Evolutionary conservation across 2,888 invertebrate species (phyloP).

Genomic region (Ectemnius cavifrons): DNA sequence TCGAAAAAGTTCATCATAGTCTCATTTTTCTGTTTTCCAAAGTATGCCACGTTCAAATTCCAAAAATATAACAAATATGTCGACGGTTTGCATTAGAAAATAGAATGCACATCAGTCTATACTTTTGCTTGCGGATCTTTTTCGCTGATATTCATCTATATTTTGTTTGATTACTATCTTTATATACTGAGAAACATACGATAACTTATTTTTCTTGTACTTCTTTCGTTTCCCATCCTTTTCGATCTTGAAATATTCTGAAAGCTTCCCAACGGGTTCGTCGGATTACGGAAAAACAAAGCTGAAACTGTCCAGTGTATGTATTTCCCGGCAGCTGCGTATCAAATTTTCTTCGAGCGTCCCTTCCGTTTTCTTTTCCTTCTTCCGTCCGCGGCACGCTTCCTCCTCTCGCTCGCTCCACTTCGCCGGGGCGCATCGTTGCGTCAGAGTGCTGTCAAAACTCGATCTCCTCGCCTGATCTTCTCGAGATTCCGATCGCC

Average conservation of each 20-base stretch:
- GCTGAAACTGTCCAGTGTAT: conserved; percentile 37
- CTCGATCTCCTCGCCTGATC: conserved; percentile 56
- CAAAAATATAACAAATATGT: too few species aligned
- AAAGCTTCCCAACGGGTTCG: conserved; percentile 30
- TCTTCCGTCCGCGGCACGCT: conserved; percentile 12
- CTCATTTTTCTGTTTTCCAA: too few species aligned
- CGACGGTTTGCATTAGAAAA: too few species aligned
- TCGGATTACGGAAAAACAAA: conserved; percentile 48
- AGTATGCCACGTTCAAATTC: too few species aligned
- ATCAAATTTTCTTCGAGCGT: conserved; percentile 55
- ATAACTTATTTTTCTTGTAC: too few species aligned
- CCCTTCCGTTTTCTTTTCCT: conserved; percentile 21
- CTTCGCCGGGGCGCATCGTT: conserved; percentile 48
- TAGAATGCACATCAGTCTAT: too few species aligned
- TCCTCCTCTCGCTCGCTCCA: conserved; percentile 24
- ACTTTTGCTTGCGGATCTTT: too few species aligned
- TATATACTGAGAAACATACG: too few species aligned
- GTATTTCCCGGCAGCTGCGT: conserved; percentile 52
- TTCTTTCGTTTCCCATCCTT: too few species aligned
- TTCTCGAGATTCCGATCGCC: conserved; percentile 51
- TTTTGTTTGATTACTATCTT: too few species aligned
- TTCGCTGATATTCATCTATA: too few species aligned
- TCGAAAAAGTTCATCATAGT: too few species aligned
- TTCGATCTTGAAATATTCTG: background rate
- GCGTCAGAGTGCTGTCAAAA: conserved; percentile 52